Evolutionary conservation across 2,888 invertebrate genomes (phyloP), one percentile per base, ranked within the genome.

Genomic region (Orthosia cruda): DNA sequence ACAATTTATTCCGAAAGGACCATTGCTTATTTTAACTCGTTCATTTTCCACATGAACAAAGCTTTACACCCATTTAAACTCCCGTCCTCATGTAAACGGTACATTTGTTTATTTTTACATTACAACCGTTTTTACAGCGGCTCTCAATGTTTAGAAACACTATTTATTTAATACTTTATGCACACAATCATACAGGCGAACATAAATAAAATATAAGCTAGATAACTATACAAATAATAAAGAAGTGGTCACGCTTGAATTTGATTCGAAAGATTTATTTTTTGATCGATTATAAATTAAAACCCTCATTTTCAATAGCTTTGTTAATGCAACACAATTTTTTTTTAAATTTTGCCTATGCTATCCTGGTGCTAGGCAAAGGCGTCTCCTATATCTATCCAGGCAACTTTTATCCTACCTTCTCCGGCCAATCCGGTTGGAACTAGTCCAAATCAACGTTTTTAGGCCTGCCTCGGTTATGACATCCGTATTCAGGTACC

Each of bases 91-190:
- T 86, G 81, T 86, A 85, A 85, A 81, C 57, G 66, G 69, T 67
- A 68, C 62, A 69, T 77, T 87, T 81, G 71, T 86, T 77, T 86
- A 80, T 86, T 81, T 85, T 86, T 74, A 84, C 77, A 77, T 84
- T 76, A 84, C 79, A 67, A 70, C 57, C 62, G 47, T 55, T 72
- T 66, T 50, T 65, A 71, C 85, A 77, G 71, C 13, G 76, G 74
- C 49, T 81, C 81, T 81, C 71, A 84, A 84, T 59, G 69, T 81
- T 74, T 74, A 50, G 3, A 32, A 26, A 57, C 67, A 50, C 15
- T 9, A 40, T 40, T 32, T 32, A 32, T 32, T 40, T 9, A 40
- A 40, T 40, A 9, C 40, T 40, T 7, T 0, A 0, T 40, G 7
- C 40, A 40, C 7, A 9, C 40, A 40, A 7, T 9, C 40, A 40